Evolutionary conservation across 2,113 vertebrate genomes (phyloP).

Genomic region (Azemiops feae): DNA sequence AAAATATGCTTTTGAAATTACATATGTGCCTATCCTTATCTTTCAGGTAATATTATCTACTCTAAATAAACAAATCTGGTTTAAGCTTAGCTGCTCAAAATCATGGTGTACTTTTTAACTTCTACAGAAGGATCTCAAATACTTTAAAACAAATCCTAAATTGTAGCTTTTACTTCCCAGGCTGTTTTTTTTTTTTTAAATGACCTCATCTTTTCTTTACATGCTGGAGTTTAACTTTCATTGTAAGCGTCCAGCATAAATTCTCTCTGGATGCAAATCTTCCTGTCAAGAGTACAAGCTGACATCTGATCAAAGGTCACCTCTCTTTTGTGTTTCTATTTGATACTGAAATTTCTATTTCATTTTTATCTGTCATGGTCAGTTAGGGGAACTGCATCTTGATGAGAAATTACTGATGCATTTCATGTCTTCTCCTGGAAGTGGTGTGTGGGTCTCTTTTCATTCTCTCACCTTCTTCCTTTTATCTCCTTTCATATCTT

Average conservation of each 20-base stretch:
- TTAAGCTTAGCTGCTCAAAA: slow-evolving; percentile 29
- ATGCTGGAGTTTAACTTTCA: slow-evolving; percentile 75
- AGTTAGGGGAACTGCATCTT: slow-evolving; percentile 69
- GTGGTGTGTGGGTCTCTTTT: slow-evolving; percentile 6
- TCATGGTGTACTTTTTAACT: not conserved
- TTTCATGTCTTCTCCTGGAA: slow-evolving; percentile 51
- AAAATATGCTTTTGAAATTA: not conserved
- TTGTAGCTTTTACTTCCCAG: slow-evolving; percentile 66
- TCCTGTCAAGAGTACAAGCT: slow-evolving; percentile 88
- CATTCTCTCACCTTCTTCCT: not conserved
- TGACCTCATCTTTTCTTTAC: slow-evolving; percentile 83
- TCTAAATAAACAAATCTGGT: not conserved
- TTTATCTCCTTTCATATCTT: slow-evolving; percentile 53
- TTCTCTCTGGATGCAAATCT: slow-evolving; percentile 86
- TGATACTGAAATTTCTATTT: slow-evolving; percentile 91
- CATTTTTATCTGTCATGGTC: slow-evolving; percentile 80
- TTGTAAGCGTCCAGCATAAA: slow-evolving; percentile 68
- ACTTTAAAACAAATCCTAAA: slow-evolving; percentile 32
- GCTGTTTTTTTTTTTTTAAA: slow-evolving; percentile 47
- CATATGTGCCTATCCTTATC: not conserved
- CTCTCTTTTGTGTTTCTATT: slow-evolving; percentile 84
- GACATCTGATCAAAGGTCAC: slow-evolving; percentile 91
- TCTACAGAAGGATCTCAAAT: slow-evolving; percentile 5
- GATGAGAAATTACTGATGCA: slow-evolving; percentile 70
- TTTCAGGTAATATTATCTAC: not conserved